These are phyloP conservation scores for Meloidogyne exigua DNA, from an alignment of 1,140 invertebrate species.

Conservation along the genomic window DNA sequence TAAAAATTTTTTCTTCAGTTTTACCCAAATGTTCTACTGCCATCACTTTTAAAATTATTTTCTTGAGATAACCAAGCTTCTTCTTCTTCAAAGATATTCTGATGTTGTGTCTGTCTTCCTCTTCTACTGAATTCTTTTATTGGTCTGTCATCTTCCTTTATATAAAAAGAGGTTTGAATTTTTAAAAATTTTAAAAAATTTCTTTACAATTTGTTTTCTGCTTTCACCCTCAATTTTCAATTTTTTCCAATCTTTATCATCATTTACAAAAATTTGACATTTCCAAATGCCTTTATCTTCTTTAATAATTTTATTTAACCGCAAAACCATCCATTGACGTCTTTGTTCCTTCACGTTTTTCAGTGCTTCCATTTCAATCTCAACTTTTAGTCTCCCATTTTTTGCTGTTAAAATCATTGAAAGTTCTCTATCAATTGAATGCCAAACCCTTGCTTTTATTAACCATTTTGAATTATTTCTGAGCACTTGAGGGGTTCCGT, in stretches of 20 bases:
- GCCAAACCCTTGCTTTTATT: background rate
- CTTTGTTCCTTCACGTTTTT: background rate
- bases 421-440: background rate
- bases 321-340: background rate
- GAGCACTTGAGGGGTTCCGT: background rate
- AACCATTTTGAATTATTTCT: background rate
- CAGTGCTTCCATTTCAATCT: background rate
- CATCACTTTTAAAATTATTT: background rate
- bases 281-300: background rate
- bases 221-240: background rate
- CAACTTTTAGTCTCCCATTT: background rate
- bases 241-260: background rate
- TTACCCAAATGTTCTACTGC: background rate
- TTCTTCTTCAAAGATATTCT: background rate
- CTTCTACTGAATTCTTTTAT: background rate
- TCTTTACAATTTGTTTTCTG: background rate
- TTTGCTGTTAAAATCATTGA: background rate
- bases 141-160: background rate
- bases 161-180: background rate
- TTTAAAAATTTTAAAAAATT: background rate
- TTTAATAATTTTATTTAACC: background rate
- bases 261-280: background rate
- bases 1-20: background rate
- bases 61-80: background rate
- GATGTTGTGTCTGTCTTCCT: background rate